These are phyloP conservation scores for Conger conger DNA, from an alignment of 2,113 vertebrate genomes.

Conservation along the genomic window DNA sequence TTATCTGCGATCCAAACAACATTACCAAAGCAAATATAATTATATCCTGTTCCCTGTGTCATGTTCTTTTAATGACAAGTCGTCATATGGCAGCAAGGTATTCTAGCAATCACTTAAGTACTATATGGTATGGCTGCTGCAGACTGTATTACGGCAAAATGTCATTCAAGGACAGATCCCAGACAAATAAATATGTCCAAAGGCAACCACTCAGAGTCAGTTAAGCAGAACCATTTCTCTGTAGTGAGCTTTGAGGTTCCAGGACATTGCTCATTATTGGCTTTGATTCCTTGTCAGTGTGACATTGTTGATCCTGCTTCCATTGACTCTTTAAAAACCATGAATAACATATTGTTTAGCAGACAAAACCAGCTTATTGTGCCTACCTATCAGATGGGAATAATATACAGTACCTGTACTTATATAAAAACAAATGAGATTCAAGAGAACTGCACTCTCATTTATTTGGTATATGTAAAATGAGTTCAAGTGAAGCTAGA, in stretches of 20 bases:
- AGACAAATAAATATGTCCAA: background rate
- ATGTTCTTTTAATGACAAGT: background rate
- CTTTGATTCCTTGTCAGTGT: too few species aligned
- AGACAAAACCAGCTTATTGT: background rate
- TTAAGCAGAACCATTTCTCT: background rate
- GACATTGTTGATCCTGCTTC: background rate
- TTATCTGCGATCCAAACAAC: background rate
- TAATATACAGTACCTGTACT: background rate
- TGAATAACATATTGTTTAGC: background rate
- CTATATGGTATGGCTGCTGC: too few species aligned
- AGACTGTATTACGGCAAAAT: too few species aligned
- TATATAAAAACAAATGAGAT: background rate
- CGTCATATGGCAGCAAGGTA: background rate
- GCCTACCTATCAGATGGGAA: background rate
- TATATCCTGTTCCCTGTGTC: background rate
- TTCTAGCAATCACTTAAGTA: background rate
- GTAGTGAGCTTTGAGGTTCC: background rate
- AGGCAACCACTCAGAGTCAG: background rate
- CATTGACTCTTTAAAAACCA: background rate
- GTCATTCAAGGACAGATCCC: background rate
- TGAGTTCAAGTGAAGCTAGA: background rate
- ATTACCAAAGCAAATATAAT: background rate
- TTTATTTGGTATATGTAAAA: background rate
- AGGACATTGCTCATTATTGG: background rate
- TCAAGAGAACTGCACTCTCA: background rate